Percentiles rank a stretch among this genome's conserved stretches.
These are phyloP conservation scores for Platycercus adscitus DNA, from an alignment of 2,113 vertebrate species.

Conservation along the genomic window DNA sequence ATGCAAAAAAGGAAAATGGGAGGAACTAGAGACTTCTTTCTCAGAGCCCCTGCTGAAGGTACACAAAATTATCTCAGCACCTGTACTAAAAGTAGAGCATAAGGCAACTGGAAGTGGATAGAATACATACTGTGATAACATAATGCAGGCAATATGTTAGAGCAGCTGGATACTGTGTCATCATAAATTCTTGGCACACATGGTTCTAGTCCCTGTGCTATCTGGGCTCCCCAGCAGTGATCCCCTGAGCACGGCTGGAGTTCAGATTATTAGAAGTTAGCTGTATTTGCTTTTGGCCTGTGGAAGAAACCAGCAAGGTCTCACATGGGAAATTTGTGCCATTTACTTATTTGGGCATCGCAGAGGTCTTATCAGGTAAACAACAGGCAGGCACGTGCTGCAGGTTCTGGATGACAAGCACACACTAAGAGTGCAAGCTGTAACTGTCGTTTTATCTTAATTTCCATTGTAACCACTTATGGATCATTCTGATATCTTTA, in stretches of 20 bases:
- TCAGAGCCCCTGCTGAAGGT: background rate
- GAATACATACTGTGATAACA: background rate
- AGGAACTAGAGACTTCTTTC: background rate
- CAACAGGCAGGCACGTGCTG: background rate
- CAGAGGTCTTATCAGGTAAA: background rate
- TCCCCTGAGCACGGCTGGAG: background rate
- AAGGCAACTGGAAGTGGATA: background rate
- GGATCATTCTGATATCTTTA: background rate
- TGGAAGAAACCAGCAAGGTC: background rate
- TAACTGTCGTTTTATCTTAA: background rate
- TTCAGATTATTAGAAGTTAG: background rate
- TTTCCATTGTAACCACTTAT: background rate
- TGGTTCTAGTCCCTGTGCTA: background rate
- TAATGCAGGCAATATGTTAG: background rate
- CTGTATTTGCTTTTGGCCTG: background rate
- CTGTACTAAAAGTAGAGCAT: background rate
- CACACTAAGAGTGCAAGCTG: background rate
- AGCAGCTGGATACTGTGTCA: background rate
- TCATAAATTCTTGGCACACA: background rate
- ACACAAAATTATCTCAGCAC: background rate
- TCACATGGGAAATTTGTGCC: background rate
- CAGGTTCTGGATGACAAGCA: rapidly evolving
- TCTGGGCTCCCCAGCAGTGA: background rate
- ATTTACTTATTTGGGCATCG: background rate
- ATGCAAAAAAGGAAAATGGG: background rate